Percentiles rank a stretch among this genome's conserved stretches.
Evolutionary conservation across 53 echinoderm and acorn worm species (phyloP).

Genomic region (Zoroaster sp.): DNA sequence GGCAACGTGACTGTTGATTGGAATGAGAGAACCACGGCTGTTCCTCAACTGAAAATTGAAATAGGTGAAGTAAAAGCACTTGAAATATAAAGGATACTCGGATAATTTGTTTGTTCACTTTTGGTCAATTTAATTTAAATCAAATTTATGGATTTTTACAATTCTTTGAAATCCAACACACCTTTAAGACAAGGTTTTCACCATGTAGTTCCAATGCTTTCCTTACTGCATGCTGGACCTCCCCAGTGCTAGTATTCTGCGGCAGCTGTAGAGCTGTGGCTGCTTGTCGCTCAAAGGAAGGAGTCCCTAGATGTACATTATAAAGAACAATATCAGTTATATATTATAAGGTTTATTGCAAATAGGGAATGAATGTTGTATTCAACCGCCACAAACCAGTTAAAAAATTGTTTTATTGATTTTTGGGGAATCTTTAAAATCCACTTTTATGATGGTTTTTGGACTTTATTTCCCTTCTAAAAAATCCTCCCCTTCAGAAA

Average conservation of each 20-base stretch:
- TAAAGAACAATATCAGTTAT: neutral
- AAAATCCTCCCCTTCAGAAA: too few species aligned
- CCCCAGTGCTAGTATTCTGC: slow-evolving; percentile 36
- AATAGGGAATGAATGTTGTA: neutral
- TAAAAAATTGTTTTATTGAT: too few species aligned
- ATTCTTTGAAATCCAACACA: slow-evolving; percentile 28
- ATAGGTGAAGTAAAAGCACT: neutral
- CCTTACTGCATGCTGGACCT: slow-evolving; percentile 71
- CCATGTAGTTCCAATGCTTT: slow-evolving; percentile 64
- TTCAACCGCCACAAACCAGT: too few species aligned
- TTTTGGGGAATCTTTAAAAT: too few species aligned
- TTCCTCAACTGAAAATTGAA: slow-evolving; percentile 78
- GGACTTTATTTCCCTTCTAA: too few species aligned
- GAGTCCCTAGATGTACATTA: neutral
- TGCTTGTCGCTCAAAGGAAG: slow-evolving; percentile 38
- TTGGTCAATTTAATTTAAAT: neutral
- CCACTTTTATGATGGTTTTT: too few species aligned
- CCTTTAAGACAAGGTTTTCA: slow-evolving; percentile 77
- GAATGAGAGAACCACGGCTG: slow-evolving; percentile 84
- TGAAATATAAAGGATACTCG: neutral
- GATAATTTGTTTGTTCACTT: neutral
- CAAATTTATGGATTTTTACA: too few species aligned
- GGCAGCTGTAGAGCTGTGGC: slow-evolving; percentile 57
- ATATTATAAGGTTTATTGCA: neutral
- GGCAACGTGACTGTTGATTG: slow-evolving; percentile 78